A percentile compares a stretch with the other conserved stretches of the same genome.
These are phyloP conservation scores for Metellina segmentata DNA, from an alignment of 2,888 invertebrate species.

Conservation along the genomic window DNA sequence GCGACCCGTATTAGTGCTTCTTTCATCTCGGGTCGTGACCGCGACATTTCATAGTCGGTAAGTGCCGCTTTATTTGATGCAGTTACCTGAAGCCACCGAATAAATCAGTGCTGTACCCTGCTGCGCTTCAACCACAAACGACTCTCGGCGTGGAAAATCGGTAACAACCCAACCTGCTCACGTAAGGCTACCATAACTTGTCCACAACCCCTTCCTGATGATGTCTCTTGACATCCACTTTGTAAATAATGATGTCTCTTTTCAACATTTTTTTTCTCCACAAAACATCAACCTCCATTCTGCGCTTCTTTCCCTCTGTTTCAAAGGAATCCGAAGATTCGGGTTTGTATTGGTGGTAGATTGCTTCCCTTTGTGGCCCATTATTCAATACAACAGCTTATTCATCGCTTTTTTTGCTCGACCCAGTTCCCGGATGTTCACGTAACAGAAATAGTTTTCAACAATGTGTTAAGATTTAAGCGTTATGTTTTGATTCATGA, in stretches of 20 bases:
- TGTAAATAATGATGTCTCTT: constrained; percentile 37
- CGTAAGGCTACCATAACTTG: constrained; percentile 38
- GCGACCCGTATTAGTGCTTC: background rate
- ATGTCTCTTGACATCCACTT: constrained; percentile 25
- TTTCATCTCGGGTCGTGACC: background rate
- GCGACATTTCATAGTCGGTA: background rate
- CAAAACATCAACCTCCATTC: constrained; percentile 15
- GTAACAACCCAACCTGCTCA: constrained; percentile 43
- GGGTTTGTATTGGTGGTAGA: too few species aligned
- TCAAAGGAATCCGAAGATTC: background rate
- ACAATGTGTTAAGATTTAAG: background rate
- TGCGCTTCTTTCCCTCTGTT: background rate
- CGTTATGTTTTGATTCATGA: background rate
- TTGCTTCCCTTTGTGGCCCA: too few species aligned
- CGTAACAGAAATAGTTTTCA: background rate
- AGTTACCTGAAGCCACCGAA: background rate
- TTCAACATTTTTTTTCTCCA: constrained; percentile 27
- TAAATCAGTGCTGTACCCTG: constrained; percentile 4
- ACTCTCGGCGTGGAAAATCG: constrained; percentile 19
- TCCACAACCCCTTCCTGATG: constrained; percentile 19
- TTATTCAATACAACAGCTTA: too few species aligned
- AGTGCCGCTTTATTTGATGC: background rate
- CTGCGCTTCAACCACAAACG: background rate
- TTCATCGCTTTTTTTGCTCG: background rate
- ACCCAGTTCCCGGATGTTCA: background rate